A percentile compares a stretch with the other conserved stretches of the same genome.
These are phyloP conservation scores for Latheticus oryzae DNA, from an alignment of 2,888 invertebrate species.

Conservation along the genomic window DNA sequence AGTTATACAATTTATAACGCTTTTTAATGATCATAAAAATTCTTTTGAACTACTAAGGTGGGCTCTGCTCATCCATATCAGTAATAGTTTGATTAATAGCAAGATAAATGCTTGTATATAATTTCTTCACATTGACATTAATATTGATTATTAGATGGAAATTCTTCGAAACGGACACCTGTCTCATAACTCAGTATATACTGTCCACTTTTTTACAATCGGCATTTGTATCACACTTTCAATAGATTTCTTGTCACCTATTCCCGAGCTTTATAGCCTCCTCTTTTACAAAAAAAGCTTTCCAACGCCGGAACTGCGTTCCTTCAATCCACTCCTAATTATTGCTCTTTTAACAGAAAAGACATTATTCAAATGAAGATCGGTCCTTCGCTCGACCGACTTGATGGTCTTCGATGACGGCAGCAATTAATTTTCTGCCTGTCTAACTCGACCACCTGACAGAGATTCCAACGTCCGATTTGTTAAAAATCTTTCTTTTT, in stretches of 20 bases:
- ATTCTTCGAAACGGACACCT: conserved; percentile 33
- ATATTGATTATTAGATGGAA: conserved; percentile 31
- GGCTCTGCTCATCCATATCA: conserved; percentile 6
- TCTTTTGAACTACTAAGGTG: conserved; percentile 12
- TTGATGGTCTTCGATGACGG: conserved; percentile 45
- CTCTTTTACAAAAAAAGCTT: conserved; percentile 11
- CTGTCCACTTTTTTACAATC: conserved; percentile 30
- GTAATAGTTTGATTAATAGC: conserved; percentile 26
- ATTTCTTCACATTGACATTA: conserved; percentile 36
- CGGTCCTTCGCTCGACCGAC: conserved; percentile 12
- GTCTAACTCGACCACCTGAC: conserved; percentile 21
- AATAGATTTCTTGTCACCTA: conserved; percentile 33
- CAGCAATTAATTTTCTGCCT: conserved; percentile 43
- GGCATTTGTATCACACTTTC: conserved; percentile 21
- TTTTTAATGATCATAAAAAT: too few species aligned
- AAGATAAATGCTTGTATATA: conserved; percentile 23
- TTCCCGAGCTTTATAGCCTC: conserved; percentile 24
- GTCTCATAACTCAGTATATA: conserved; percentile 35
- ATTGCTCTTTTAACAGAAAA: conserved; percentile 30
- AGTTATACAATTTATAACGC: too few species aligned
- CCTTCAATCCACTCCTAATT: conserved; percentile 31
- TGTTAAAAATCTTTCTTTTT: conserved; percentile 13
- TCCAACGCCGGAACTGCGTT: conserved; percentile 20
- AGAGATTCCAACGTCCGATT: conserved; percentile 5
- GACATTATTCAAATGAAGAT: conserved; percentile 32